Evolutionary conservation across 2,888 invertebrate genomes (phyloP).

Genomic region (Patella depressa): DNA sequence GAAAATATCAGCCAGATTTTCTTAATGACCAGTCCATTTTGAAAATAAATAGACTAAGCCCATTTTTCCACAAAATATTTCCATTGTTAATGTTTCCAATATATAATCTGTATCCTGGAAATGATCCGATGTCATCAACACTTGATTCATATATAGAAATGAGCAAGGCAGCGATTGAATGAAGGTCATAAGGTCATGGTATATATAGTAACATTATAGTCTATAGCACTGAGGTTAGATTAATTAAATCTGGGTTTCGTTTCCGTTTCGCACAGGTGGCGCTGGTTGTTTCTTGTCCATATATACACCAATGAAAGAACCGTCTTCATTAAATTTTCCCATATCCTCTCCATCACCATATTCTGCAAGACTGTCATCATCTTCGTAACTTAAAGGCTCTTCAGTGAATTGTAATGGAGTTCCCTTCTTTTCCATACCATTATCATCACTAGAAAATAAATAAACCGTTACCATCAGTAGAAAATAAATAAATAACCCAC

Average conservation of each 20-base stretch:
- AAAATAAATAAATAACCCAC: not conserved
- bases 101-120: no score
- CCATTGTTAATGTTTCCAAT: no score
- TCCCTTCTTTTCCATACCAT: not conserved
- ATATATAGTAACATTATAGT: not conserved
- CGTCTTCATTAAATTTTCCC: conserved; percentile 2
- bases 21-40: no score
- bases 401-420: conserved; percentile 6
- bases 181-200: not conserved
- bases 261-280: not conserved
- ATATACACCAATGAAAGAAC: not conserved
- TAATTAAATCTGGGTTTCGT: not conserved
- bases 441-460: not conserved
- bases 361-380: conserved; percentile 1
- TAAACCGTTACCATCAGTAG: not conserved
- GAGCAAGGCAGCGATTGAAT: conserved; percentile 2
- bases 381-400: conserved; percentile 6
- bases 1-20: no score
- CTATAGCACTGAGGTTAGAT: not conserved
- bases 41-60: no score
- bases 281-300: conserved; percentile 2
- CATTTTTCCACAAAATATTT: no score
- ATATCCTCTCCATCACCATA: not conserved
- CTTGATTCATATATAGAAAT: not conserved
- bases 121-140: no score